A percentile compares a stretch with the other conserved stretches of the same genome.
phyloP scores from a whole-genome alignment of 2,888 invertebrate genomes.

The Lycia hirtaria region DNA sequence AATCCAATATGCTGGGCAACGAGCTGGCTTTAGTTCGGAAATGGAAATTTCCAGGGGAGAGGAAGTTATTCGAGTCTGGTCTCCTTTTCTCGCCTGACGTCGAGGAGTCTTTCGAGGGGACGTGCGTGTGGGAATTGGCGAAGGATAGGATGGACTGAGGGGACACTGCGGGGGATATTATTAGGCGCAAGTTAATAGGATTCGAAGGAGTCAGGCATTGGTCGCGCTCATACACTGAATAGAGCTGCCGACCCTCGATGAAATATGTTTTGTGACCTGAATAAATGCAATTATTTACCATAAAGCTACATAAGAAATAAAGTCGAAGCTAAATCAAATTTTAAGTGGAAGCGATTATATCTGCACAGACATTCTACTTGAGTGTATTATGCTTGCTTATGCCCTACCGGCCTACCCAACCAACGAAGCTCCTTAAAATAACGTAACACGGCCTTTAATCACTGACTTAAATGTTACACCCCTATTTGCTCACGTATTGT shows the following conservation, averaged over 20 bases:
- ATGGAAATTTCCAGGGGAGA: constrained; percentile 86
- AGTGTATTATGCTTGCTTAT: no score
- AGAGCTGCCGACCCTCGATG: constrained; percentile 90
- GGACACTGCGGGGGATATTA: constrained; percentile 86
- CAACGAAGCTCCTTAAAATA: no score
- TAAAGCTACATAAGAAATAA: neutral
- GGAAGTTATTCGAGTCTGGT: constrained; percentile 79
- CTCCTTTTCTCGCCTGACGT: constrained; percentile 47
- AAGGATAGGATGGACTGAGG: constrained; percentile 73
- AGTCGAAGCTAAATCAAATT: neutral
- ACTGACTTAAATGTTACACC: no score
- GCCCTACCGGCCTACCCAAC: no score
- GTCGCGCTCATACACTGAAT: constrained; percentile 74
- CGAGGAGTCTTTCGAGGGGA: constrained; percentile 56
- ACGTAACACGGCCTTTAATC: no score
- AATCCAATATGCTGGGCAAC: constrained; percentile 92
- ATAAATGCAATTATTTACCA: constrained; percentile 41
- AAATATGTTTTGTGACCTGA: constrained; percentile 94
- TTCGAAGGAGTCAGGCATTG: constrained; percentile 73
- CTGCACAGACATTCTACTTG: no score
- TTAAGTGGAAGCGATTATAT: neutral
- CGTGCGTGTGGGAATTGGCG: constrained; percentile 64
- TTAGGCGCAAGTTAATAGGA: constrained; percentile 84
- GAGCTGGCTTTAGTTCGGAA: constrained; percentile 89
- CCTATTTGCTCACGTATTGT: no score